Base-by-base conservation (phyloP, 2,797 vertebrate genomes). In the Sebastes cheni region DNA sequence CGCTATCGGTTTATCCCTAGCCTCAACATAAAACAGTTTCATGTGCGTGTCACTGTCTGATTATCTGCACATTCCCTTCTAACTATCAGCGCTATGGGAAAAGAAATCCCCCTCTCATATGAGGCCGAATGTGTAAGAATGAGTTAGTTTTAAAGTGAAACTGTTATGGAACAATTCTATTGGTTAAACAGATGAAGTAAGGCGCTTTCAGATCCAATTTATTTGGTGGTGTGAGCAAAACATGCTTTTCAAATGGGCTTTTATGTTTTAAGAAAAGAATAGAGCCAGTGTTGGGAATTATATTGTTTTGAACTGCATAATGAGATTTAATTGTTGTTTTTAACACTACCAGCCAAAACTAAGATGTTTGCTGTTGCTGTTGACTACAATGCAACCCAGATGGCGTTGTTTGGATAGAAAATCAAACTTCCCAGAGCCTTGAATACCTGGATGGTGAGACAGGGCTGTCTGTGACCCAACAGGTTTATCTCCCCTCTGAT, bases 401-500 rank as follows among this genome's bases (percentile, higher is more conserved):
- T 66, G 36, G 32, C 16, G 25, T 36, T 71, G 69, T 82, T 81
- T 80, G 29, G 75, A 73, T 11, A 72, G 13, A 29, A 34, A 82
- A 72, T 75, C 13, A 50, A 29, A 50, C 34, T 13, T 73, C 58
- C 5, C 50, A 22, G 22, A 27, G 50, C 29, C 5, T 29, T 64
- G 61, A 70, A 79, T 89, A 72, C 72, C 78, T 82, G 36, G n/a
- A 54, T n/a, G 56, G 34, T 81, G 58, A 87, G 61, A 75, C 55
- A 66, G 36, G 62, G 36, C 8, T 4, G 29, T 71, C 66, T 82
- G 66, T 20, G 54, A 67, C 76, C 81, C 74, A 62, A 72, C 80
- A 82, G 62, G 42, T 89, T 89, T 82, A 79, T 85, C 69, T 79
- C n/a, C 5, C n/a, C 1, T 69, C 34, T 76, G 74, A 87, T 83